Base-by-base conservation (phyloP, 2,888 invertebrate genomes). In the Ligdia adustata region DNA sequence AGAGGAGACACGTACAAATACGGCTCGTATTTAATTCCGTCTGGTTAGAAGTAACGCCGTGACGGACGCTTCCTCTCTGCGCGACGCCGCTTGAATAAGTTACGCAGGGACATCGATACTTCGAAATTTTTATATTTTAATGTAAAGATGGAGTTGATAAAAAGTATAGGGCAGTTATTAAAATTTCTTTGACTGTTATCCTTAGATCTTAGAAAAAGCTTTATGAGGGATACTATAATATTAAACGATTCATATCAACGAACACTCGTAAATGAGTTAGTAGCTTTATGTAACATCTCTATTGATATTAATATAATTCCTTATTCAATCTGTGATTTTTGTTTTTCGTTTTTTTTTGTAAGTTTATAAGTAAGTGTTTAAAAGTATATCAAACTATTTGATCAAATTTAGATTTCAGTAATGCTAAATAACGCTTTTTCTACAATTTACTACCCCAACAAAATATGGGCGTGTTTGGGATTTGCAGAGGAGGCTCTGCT, bases 1-100 rank as follows among this genome's bases (percentile, higher is more conserved):
- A 82, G 70, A 71, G 70, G 74, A 78, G 69, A 72, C 58, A 38
- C 33, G 48, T 49, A 68, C 73, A 78, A 77, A 79, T 79, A 78
- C 80, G 76, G 75, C 78, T 69, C n/a, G 79, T 82, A 82, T 86
- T 84, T 85, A 84, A 87, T 82, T 82, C 80, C 70, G 84, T 84
- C 85, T 82, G 75, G 82, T 79, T 78, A 74, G 75, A n/a, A n/a
- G 71, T 69, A 65, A 69, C 73, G 66, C 65, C 59, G 79, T 82
- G 86, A 82, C 79, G 82, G 72, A 56, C 69, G 76, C 72, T 85
- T 88, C 88, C 88, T 87, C 74, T 64, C 65, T n/a, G n/a, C 53
- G 70, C 63, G 75, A 82, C 82, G 72, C 73, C 64, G 64, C 63
- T 73, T 71, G 87, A 87, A 85, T 87, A 79, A 67, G 59, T 73